Evolutionary conservation across 2,888 invertebrate species (phyloP), one percentile per base, ranked within the genome.

Genomic region (Catocala nupta): DNA sequence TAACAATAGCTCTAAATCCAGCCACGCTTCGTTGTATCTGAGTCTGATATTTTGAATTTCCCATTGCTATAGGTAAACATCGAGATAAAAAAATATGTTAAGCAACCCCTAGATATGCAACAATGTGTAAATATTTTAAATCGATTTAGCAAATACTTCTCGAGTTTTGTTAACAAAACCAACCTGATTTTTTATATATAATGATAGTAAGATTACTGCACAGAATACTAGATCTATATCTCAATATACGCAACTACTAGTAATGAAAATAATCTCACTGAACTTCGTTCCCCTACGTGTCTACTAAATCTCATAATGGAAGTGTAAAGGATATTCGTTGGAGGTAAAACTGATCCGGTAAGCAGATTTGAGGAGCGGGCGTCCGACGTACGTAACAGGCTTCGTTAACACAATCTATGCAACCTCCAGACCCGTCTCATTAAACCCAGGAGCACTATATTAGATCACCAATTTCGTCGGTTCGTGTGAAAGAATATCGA

Each of bases 351-450:
- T 78, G 77, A 81, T 79, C 78, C 71, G 59, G 79, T 84, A 83
- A 85, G 85, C 83, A 84, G 83, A 84, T 86, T 81, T 84, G 72
- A 81, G 77, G 81, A 75, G 78, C 10, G 61, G 45, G 64, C 75
- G 77, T 78, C 78, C 73, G 71, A 78, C 58, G 63, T 48, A 71
- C 64, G 71, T 85, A 89, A 85, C 84, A 78, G 78, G 86, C 87
- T 87, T 88, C 86, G 83, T 88, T 89, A 90, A 82, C 81, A 78
- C 77, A 75, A 86, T 83, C 82, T 77, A 70, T 70, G 75, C 70
- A 80, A 72, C 70, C 70, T 73, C 75, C 76, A 43, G 66, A 70
- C 80, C 77, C 73, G 68, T 72, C 73, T 74, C 73, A 72, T 75
- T 73, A 68, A 59, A 69, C 57, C 49, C 62, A 55, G 64, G 62